A percentile compares a stretch with the other conserved stretches of the same genome.
Evolutionary conservation across 1,140 invertebrate species (phyloP).

Genomic region (Drosophila mauritiana): DNA sequence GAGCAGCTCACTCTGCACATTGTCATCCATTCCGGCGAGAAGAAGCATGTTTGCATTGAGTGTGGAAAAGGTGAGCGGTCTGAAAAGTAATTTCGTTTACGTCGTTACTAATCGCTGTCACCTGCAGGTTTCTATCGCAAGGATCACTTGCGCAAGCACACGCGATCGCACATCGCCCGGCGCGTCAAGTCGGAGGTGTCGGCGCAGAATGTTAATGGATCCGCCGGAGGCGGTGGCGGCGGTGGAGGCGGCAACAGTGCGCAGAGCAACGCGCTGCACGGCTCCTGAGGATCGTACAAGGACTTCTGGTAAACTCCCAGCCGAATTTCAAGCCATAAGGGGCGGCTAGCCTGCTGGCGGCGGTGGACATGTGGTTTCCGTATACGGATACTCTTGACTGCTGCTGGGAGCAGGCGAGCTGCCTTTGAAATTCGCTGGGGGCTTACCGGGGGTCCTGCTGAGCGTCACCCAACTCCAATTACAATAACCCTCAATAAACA

Average conservation of each 20-base stretch:
- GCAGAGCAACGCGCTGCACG: constrained; percentile 77
- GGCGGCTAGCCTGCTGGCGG: constrained; percentile 42
- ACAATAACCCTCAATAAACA: constrained; percentile 62
- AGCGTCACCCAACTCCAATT: constrained; percentile 79
- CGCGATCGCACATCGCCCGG: constrained; percentile 84
- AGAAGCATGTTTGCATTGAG: constrained; percentile 93
- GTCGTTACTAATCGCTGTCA: constrained; percentile 13
- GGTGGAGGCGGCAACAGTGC: constrained; percentile 71
- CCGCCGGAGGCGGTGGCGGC: constrained; percentile 49
- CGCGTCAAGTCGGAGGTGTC: constrained; percentile 85
- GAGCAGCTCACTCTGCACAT: constrained; percentile 93
- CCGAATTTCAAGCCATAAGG: constrained; percentile 75
- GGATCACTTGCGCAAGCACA: constrained; percentile 91
- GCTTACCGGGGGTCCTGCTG: constrained; percentile 81
- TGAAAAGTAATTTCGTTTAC: background rate
- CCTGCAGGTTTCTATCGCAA: constrained; percentile 88
- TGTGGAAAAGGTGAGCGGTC: constrained; percentile 90
- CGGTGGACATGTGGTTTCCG: constrained; percentile 13
- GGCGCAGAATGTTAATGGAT: constrained; percentile 84
- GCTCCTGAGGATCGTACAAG: constrained; percentile 85
- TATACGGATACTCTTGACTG: constrained; percentile 6
- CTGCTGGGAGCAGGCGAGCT: constrained; percentile 42
- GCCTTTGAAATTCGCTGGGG: constrained; percentile 78
- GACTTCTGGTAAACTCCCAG: constrained; percentile 84
- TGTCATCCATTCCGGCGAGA: constrained; percentile 94